Conservation (phyloP, 35 echinoderm and acorn worm species). For the Antedon bifida region DNA sequence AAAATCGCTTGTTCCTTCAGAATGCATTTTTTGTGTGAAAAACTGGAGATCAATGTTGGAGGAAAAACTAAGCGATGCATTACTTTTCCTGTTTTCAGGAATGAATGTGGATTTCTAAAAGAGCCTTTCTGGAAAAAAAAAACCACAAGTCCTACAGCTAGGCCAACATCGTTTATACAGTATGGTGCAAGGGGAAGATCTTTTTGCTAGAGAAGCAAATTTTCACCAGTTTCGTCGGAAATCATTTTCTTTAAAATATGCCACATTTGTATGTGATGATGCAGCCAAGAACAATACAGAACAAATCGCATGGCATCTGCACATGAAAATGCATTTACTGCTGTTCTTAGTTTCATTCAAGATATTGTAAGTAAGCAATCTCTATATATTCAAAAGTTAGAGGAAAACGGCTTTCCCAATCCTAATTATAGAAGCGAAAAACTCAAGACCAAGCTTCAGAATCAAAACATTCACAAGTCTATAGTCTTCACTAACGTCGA, state of each 20-base stretch:
- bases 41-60: conserved; percentile 3
- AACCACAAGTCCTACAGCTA: conserved; percentile 15
- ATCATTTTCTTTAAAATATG: conserved; percentile 1
- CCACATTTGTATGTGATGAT: not conserved
- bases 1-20: conserved; percentile 13
- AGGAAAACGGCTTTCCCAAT: conserved; percentile 26
- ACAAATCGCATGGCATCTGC: conserved; percentile 15
- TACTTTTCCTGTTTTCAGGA: conserved; percentile 17
- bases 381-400: conserved; percentile 22
- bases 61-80: conserved; percentile 17
- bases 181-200: conserved; percentile 15
- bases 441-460: conserved; percentile 17
- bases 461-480: not conserved
- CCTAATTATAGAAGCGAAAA: conserved; percentile 34
- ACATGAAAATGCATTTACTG: conserved; percentile 9
- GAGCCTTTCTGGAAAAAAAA: conserved; percentile 30
- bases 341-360: conserved; percentile 11
- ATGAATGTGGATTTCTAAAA: conserved; percentile 6
- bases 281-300: not conserved
- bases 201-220: conserved; percentile 33
- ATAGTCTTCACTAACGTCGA: not conserved
- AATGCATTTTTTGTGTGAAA: conserved; percentile 47
- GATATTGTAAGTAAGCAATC: not conserved
- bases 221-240: conserved; percentile 15
- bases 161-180: conserved; percentile 11